Evolutionary conservation across 2,113 vertebrate species (phyloP), one percentile per base, ranked within the genome.

Genomic region (Melanostigma gelatinosum): DNA sequence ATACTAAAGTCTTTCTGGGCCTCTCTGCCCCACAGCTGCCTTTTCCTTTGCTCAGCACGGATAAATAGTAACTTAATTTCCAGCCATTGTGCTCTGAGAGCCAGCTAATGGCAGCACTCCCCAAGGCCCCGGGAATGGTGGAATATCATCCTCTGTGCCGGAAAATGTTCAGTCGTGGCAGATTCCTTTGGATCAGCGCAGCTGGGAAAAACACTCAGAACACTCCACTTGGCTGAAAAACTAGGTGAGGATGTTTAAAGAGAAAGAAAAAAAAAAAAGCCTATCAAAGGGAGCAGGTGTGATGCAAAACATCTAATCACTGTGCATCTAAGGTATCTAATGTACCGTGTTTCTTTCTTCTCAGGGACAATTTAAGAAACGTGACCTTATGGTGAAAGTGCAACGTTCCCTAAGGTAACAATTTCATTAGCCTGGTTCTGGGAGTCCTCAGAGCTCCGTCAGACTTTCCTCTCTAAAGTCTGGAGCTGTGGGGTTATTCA

Each of bases 41-140:
- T 91, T 96, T 94, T 94, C 95, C 93, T 94, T 92, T 93, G 91
- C 91, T 94, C 92, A 94, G 91, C 86, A 95, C 81, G 94, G 94
- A 96, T 95, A 95, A 96, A 96, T 93, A 57, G 93, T 95, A 96
- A 96, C 93, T 96, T 96, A 94, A 96, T 95, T 95, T 95, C 89
- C 93, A 91, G 93, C 94, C 90, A 93, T 94, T 92, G 88, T 92
- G 90, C 94, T 93, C 88, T 94, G 92, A 94, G 94, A 95, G 93
- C 91, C 92, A 79, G 92, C 94, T 96, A 95, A 94, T 94, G 92
- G 91, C 94, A 94, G 82, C 87, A 84, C 90, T 95, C 95, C 92
- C 94, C 89, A 92, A 93, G 87, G 91, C 94, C 92, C 92, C 12
- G 0, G 84, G 79, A 92, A 89, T 87, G 84, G 90, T 84, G 85